Conservation (phyloP, 2,797 vertebrate species). For the Rhynchonycteris naso region DNA sequence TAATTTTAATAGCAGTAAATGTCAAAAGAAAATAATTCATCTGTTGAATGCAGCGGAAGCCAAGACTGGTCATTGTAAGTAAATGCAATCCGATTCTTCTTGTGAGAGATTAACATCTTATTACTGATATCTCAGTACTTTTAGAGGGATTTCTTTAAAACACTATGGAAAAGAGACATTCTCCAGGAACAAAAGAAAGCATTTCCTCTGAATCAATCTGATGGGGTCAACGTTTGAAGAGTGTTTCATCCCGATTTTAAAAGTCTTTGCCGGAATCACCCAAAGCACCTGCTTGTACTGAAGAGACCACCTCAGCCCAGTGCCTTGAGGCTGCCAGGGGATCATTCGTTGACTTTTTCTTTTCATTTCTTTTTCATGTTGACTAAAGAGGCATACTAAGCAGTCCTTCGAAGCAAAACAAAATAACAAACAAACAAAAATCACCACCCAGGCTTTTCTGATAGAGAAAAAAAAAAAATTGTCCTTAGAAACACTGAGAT, state of each 20-base stretch:
- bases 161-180: not conserved
- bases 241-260: constrained; percentile 16
- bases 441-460: constrained; percentile 49
- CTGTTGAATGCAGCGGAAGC: constrained; percentile 53
- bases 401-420: constrained; percentile 49
- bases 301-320: not conserved
- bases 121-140: not conserved
- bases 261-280: not conserved
- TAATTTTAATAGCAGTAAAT: constrained; percentile 2
- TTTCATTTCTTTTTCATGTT: constrained; percentile 46
- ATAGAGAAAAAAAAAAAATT: constrained; percentile 56
- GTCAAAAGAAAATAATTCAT: constrained; percentile 48
- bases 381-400: constrained; percentile 34
- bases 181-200: not conserved
- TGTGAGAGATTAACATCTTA: constrained; percentile 38
- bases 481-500: constrained; percentile 62
- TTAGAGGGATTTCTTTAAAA: constrained; percentile 48
- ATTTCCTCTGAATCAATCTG: not conserved
- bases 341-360: not conserved
- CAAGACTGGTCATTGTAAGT: constrained; percentile 44
- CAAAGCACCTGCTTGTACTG: not conserved
- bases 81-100: constrained; percentile 46
- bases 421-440: constrained; percentile 45
- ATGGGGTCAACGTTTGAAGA: constrained; percentile 1
- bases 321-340: not conserved